phyloP scores from a whole-genome alignment of 1,140 invertebrate species.

The Drosophila azteca region DNA sequence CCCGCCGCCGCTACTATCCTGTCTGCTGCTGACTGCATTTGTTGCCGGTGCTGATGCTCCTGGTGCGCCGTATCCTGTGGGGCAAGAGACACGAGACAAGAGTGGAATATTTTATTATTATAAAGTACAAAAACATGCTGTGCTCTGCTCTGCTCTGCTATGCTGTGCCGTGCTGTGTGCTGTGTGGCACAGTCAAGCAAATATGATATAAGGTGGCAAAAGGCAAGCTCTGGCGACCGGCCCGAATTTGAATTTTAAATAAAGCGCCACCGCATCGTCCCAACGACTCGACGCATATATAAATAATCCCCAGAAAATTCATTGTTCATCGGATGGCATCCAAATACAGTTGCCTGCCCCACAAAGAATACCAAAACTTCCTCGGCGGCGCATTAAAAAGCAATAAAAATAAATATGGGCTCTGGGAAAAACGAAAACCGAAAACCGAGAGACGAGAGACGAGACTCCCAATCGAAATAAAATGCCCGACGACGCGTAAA shows the following conservation, averaged over 20 bases:
- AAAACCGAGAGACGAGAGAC: too few relatives aligned
- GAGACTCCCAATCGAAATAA: constrained; percentile 70
- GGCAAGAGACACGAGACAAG: constrained; percentile 56
- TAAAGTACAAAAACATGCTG: constrained; percentile 49
- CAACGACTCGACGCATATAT: constrained; percentile 35
- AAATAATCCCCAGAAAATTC: constrained; percentile 78
- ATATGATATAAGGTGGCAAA: constrained; percentile 72
- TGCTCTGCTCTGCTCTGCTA: not conserved
- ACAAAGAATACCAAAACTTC: constrained; percentile 70
- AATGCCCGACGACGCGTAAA: constrained; percentile 76
- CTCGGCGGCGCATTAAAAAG: constrained; percentile 78
- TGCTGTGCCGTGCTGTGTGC: too few relatives aligned
- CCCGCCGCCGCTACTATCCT: constrained; percentile 31
- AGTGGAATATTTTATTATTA: constrained; percentile 79
- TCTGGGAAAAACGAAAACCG: constrained; percentile 62
- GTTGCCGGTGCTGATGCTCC: constrained; percentile 24
- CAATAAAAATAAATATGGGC: constrained; percentile 81
- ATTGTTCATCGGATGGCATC: constrained; percentile 67
- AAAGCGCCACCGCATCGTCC: constrained; percentile 57
- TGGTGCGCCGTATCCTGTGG: constrained; percentile 59
- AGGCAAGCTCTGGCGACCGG: too few relatives aligned
- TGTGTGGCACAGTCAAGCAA: constrained; percentile 51
- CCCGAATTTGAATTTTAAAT: constrained; percentile 77
- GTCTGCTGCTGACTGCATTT: constrained; percentile 43
- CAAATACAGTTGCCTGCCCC: constrained; percentile 59